Evolutionary conservation across 2,797 vertebrate species (phyloP).

Genomic region (Microctenopoma steveboyesi): DNA sequence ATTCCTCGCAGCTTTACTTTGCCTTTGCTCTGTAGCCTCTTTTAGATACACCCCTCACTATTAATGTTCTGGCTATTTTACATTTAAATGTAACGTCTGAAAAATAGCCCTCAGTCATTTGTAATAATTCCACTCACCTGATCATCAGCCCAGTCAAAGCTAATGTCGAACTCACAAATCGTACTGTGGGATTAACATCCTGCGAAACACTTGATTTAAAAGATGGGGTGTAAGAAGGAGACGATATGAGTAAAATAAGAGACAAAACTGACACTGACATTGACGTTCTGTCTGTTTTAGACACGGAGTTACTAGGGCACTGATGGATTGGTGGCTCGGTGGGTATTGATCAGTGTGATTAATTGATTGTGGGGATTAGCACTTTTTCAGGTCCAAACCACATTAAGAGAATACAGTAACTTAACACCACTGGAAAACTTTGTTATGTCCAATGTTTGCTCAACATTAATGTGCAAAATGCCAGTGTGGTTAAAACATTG

Average conservation of each 20-base stretch:
- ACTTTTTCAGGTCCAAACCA: too few species aligned
- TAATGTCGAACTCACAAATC: neutral
- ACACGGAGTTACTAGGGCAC: too few species aligned
- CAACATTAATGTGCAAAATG: neutral
- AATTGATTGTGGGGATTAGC: too few species aligned
- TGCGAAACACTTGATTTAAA: too few species aligned
- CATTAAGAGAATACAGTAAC: too few species aligned
- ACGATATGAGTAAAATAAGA: neutral
- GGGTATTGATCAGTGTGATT: too few species aligned
- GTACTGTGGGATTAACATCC: neutral
- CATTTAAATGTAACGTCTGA: slow-evolving; percentile 12
- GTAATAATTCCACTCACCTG: neutral
- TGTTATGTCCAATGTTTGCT: neutral
- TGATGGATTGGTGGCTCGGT: too few species aligned
- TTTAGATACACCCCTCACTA: neutral
- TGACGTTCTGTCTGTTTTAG: too few species aligned
- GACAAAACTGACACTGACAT: too few species aligned
- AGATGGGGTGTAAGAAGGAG: neutral
- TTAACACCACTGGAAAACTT: too few species aligned
- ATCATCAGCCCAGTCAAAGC: neutral
- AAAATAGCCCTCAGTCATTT: neutral
- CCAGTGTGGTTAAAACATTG: neutral
- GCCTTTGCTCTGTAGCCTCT: slow-evolving; percentile 27
- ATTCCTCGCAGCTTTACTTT: slow-evolving; percentile 56
- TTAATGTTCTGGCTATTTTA: slow-evolving; percentile 4